Base-by-base conservation (phyloP, 2,113 vertebrate genomes). In the Ammodytes dubius region DNA sequence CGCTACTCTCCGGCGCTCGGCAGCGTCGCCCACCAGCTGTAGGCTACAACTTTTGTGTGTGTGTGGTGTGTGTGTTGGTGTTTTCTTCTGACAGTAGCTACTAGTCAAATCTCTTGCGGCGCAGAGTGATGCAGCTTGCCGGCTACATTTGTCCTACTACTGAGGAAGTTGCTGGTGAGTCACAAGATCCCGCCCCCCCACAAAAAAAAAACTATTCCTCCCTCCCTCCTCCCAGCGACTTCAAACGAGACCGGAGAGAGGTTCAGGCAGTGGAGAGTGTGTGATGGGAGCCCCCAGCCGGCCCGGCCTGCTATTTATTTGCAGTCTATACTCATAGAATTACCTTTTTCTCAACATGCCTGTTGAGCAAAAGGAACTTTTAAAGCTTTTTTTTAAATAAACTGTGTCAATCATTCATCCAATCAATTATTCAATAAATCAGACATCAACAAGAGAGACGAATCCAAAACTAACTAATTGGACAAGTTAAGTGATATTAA, bases 91-190 rank as follows among this genome's bases (percentile, higher is more conserved):
- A 71, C 82, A 87, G 75, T 49, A 84, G 27, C 27, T 27, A 27
- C 27, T 27, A 27, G 84, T 81, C 78, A 89, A 82, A 87, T 27
- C 84, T 88, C 87, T 27, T 87, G 84, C 52, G 27, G 72, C 72
- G 86, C 46, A 79, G 78, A 88, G 68, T 82, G 92, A 88, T 88
- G 74, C 87, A 77, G 90, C 53, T 89, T 83, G 82, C 94, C 91
- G 93, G 91, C 85, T 90, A 92, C 91, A 89, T 93, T 89, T 92
- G 82, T 94, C 67, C 91, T 91, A 94, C 93, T 88, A 93, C 88
- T 85, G 88, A 94, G 94, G 95, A 95, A 95, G 94, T 95, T 91
- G 59, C 84, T 90, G 71, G 89, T 94, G 93, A 94, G 93, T 95
- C 94, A 95, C 90, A 90, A 95, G 91, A 91, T 92, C 94, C 94